phyloP scores from a whole-genome alignment of 1,140 invertebrate genomes.

The Bombus superbus region DNA sequence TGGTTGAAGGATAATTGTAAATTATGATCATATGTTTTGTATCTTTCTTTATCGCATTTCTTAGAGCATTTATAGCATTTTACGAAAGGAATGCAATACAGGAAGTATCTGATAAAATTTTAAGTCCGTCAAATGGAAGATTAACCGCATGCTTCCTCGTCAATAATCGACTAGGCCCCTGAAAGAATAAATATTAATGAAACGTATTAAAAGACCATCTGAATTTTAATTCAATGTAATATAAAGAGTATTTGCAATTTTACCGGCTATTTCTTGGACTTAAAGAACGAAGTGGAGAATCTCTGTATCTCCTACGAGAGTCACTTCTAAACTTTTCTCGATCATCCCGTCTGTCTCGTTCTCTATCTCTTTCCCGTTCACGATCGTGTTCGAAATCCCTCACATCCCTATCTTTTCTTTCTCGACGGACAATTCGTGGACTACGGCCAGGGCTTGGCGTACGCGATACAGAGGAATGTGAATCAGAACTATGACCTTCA shows the following conservation, averaged over 20 bases:
- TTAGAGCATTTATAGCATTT: slow-evolving; percentile 24
- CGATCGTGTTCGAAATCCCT: slow-evolving; percentile 69
- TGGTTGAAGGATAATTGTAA: slow-evolving; percentile 27
- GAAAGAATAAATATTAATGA: slow-evolving; percentile 8
- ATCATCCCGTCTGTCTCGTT: slow-evolving; percentile 61
- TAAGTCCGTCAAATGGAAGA: slow-evolving; percentile 53
- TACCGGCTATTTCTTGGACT: slow-evolving; percentile 69
- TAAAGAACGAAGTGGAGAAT: slow-evolving; percentile 63
- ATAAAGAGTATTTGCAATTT: slow-evolving; percentile 5
- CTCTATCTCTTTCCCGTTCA: slow-evolving; percentile 70
- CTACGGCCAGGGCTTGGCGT: slow-evolving; percentile 76
- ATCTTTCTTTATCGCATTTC: slow-evolving; percentile 6
- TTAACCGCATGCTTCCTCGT: slow-evolving; percentile 44
- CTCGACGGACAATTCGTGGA: slow-evolving; percentile 69
- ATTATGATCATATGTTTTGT: slow-evolving; percentile 5
- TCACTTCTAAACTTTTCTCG: slow-evolving; percentile 63
- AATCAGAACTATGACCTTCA: slow-evolving; percentile 80
- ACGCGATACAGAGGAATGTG: slow-evolving; percentile 77
- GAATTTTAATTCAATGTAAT: background rate
- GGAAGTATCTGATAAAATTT: slow-evolving; percentile 54
- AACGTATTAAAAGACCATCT: background rate
- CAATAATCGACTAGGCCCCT: slow-evolving; percentile 68
- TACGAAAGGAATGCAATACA: slow-evolving; percentile 59
- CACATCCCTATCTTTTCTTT: slow-evolving; percentile 75
- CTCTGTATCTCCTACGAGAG: slow-evolving; percentile 63